Conservation (phyloP, 37 sponge, comb jelly and placozoan species). For the Spongia lamella region DNA sequence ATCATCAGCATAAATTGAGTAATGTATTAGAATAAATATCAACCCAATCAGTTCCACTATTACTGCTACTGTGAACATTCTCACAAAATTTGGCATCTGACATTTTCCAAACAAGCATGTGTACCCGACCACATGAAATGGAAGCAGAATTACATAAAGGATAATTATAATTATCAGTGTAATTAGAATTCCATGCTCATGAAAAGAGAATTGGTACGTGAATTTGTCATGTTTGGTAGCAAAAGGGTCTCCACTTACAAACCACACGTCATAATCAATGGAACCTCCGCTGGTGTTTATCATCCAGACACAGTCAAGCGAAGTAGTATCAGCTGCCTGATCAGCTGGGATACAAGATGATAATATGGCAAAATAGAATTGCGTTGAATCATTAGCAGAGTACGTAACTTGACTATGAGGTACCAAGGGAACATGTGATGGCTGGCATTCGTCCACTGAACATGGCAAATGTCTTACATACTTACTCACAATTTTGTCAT, state of each 20-base stretch:
- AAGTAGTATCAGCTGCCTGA: background rate
- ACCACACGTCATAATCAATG: constrained; percentile 30
- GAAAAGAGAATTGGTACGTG: constrained; percentile 59
- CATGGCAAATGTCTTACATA: no score
- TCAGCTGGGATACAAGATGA: constrained; percentile 11
- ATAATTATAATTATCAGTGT: constrained; percentile 26
- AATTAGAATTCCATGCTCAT: constrained; percentile 41
- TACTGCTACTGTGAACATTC: constrained; percentile 43
- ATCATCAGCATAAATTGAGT: constrained; percentile 42
- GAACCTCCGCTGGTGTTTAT: background rate
- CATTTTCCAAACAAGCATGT: background rate
- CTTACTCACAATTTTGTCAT: no score
- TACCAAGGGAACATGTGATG: no score
- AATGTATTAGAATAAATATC: constrained; percentile 36
- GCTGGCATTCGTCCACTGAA: no score
- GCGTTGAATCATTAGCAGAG: background rate
- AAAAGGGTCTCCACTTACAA: constrained; percentile 52
- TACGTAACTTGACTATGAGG: no score
- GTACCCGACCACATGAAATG: constrained; percentile 38
- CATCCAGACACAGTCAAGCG: constrained; percentile 17
- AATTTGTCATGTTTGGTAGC: constrained; percentile 9
- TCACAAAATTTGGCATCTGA: constrained; percentile 22
- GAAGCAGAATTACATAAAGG: constrained; percentile 33
- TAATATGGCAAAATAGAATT: constrained; percentile 40
- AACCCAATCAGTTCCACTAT: constrained; percentile 21